These are phyloP conservation scores for Centroberyx gerrardi DNA, from an alignment of 2,797 vertebrate genomes.

Conservation along the genomic window DNA sequence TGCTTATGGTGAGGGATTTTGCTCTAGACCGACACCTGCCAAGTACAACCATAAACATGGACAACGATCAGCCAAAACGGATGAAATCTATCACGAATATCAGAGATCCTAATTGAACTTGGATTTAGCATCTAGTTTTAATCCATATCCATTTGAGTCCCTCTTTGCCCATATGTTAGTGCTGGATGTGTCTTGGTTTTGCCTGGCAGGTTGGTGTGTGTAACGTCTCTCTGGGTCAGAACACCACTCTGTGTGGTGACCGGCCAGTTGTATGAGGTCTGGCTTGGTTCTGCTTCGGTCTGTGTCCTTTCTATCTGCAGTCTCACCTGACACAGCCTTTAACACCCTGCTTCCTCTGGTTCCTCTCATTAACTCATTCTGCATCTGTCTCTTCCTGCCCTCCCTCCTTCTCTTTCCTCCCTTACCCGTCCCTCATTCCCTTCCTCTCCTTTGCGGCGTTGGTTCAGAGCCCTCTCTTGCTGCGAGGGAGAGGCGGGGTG, in stretches of 20 bases:
- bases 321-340: constrained; percentile 80
- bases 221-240: constrained; percentile 46
- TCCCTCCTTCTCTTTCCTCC: constrained; percentile 77
- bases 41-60: constrained; percentile 60
- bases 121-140: neutral
- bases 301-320: constrained; percentile 78
- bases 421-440: constrained; percentile 75
- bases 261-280: constrained; percentile 69
- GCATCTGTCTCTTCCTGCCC: constrained; percentile 84
- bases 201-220: constrained; percentile 56
- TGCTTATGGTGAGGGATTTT: constrained; percentile 89
- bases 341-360: constrained; percentile 84
- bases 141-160: neutral
- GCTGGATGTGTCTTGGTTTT: constrained; percentile 60
- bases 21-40: constrained; percentile 31
- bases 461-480: constrained; percentile 90
- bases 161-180: constrained; percentile 6
- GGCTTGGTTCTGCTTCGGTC: constrained; percentile 77
- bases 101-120: neutral
- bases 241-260: constrained; percentile 56
- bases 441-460: constrained; percentile 82
- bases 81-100: neutral
- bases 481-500: constrained; percentile 89
- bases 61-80: neutral
- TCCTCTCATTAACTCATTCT: constrained; percentile 86